Percentiles rank a stretch among this genome's conserved stretches.
Conservation (phyloP, 2,888 invertebrate genomes). For the Andrena haemorrhoa region DNA sequence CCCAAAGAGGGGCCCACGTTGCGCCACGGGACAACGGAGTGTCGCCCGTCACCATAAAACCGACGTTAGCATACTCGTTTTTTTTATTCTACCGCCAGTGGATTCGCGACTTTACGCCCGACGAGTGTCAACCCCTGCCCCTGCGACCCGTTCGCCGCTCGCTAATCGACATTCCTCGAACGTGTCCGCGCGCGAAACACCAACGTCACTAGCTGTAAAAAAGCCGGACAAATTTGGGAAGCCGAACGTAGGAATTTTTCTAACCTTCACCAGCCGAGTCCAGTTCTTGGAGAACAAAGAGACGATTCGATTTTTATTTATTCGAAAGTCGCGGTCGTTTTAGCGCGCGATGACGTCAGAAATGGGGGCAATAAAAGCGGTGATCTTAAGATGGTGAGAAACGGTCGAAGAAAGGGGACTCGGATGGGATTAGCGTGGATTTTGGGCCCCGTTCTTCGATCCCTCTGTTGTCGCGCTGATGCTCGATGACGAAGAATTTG, state of each 20-base stretch:
- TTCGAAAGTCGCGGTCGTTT: not conserved
- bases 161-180: not conserved
- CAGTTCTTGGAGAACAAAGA: not conserved
- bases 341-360: slow-evolving; percentile 5
- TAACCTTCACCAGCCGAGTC: not conserved
- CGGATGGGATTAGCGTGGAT: not conserved
- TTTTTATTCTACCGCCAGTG: slow-evolving; percentile 10
- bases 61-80: slow-evolving; percentile 26
- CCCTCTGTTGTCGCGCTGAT: not conserved
- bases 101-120: slow-evolving; percentile 37
- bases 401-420: not conserved
- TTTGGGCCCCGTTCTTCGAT: not conserved
- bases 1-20: not conserved
- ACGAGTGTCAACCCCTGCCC: not conserved
- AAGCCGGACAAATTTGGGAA: slow-evolving; percentile 27
- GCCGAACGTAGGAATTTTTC: not conserved
- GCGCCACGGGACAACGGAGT: not conserved
- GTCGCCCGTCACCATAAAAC: slow-evolving; percentile 43
- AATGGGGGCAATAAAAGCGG: slow-evolving; percentile 14
- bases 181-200: not conserved
- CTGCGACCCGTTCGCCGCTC: not conserved
- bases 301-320: not conserved
- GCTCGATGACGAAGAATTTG: not conserved
- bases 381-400: not conserved
- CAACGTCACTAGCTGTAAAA: not conserved